These are phyloP conservation scores for Acronicta leporina DNA, from an alignment of 2,888 invertebrate species.

Conservation along the genomic window DNA sequence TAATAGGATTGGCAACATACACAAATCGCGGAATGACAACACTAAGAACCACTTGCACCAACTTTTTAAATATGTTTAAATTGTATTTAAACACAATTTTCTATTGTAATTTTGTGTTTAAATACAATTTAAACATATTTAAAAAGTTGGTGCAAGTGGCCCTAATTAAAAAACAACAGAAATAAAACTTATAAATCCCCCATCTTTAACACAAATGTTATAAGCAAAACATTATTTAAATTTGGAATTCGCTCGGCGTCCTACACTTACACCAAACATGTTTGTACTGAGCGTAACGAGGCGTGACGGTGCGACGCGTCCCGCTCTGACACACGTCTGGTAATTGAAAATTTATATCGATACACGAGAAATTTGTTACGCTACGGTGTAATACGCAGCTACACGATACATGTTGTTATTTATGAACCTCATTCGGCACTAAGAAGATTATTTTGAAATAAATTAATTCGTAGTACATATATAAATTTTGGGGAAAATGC, in stretches of 20 bases:
- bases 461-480: slow-evolving; percentile 45
- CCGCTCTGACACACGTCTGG: slow-evolving; percentile 57
- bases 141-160: too few species aligned
- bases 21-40: too few species aligned
- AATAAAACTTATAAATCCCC: slow-evolving; percentile 3
- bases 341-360: slow-evolving; percentile 64
- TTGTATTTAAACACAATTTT: too few species aligned
- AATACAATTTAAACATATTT: too few species aligned
- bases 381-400: slow-evolving; percentile 53
- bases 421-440: slow-evolving; percentile 45
- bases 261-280: slow-evolving; percentile 46
- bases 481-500: slow-evolving; percentile 25
- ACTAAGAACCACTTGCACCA: too few species aligned
- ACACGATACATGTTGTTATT: slow-evolving; percentile 46
- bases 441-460: slow-evolving; percentile 44
- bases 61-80: too few species aligned
- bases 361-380: slow-evolving; percentile 55
- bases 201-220: slow-evolving; percentile 26
- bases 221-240: slow-evolving; percentile 21
- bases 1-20: too few species aligned
- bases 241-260: slow-evolving; percentile 32
- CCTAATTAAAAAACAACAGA: too few species aligned
- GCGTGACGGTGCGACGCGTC: slow-evolving; percentile 55
- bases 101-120: too few species aligned
- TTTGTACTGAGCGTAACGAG: slow-evolving; percentile 57